phyloP scores from a whole-genome alignment of 2,113 vertebrate species.

The Bubalus kerabau region DNA sequence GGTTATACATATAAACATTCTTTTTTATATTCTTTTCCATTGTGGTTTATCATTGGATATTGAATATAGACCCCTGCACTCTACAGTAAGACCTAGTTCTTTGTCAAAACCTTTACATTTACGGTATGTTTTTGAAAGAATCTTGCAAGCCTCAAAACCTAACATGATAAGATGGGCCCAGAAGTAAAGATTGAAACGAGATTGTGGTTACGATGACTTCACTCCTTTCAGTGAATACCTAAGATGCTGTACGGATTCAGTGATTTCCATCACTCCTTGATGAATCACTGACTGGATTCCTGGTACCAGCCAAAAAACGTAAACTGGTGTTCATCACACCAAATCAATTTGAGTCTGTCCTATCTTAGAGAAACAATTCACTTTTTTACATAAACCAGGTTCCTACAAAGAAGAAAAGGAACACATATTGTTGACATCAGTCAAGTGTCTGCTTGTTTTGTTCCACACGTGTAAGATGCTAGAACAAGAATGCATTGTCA shows the following conservation, averaged over 20 bases:
- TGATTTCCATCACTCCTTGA: not conserved
- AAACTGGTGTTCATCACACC: not conserved
- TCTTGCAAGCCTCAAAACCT: not conserved
- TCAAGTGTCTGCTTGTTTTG: not conserved
- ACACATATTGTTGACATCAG: not conserved
- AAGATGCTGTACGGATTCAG: not conserved
- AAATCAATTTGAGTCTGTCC: not conserved
- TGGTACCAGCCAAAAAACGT: not conserved
- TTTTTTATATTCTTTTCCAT: not conserved
- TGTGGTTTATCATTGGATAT: not conserved
- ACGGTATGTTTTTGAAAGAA: not conserved
- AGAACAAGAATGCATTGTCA: not conserved
- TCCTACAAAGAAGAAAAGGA: constrained; percentile 28
- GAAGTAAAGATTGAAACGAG: not conserved
- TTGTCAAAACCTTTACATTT: not conserved
- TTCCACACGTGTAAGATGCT: not conserved
- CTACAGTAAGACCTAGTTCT: not conserved
- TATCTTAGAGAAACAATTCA: constrained; percentile 7
- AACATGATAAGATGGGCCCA: not conserved
- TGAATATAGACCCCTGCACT: not conserved
- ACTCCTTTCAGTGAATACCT: not conserved
- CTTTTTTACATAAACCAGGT: not conserved
- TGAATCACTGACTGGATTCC: not conserved
- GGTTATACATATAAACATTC: not conserved
- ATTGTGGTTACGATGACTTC: not conserved